Base-by-base conservation (phyloP, 2,888 invertebrate species). In the Dascillus cervinus region DNA sequence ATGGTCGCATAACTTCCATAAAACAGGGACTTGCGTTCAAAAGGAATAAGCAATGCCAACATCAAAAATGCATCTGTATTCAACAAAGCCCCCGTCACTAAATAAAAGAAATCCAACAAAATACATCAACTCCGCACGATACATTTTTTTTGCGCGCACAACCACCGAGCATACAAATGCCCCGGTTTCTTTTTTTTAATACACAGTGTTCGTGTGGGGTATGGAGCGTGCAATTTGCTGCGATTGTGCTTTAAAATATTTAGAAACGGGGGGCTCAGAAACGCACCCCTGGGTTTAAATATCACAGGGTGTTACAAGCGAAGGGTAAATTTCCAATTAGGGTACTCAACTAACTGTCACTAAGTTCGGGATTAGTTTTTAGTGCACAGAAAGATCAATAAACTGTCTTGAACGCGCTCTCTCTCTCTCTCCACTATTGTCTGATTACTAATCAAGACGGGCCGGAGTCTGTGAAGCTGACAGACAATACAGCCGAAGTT, bases 301-400 rank as follows among this genome's bases (percentile, higher is more conserved):
- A 34, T 33, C 31, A 29, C 26, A 25, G 28, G 13, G 31, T 13
- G 23, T 24, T 24, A 20, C 27, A 23, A 29, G 17, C 21, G 36
- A 46, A 37, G 45, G 46, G 46, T 41, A 37, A 43, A 44, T 44
- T 47, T 46, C 44, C 47, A 49, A 50, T 50, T 50, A 46, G 46
- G 41, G 43, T 39, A 50, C 44, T 46, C 47, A 41, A 34, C 41
- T 44, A 45, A 46, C 48, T 47, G 48, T 46, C 46, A 45, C 46
- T 47, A 44, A 44, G 37, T 46, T 44, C 37, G 38, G 40, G 39
- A 41, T 43, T 46, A 39, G 39, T 38, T 44, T 26, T 26, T 23
- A 34, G 34, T 37, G 25, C 8, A 35, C 29, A 12, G 38, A n/a
- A n/a, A 37, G 41, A 40, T 43, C 39, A 36, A 39, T 35, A 33